Conservation (phyloP, 30 jellyfish, hydroid and myxozoan genomes). For the Catostylus mosaicus region DNA sequence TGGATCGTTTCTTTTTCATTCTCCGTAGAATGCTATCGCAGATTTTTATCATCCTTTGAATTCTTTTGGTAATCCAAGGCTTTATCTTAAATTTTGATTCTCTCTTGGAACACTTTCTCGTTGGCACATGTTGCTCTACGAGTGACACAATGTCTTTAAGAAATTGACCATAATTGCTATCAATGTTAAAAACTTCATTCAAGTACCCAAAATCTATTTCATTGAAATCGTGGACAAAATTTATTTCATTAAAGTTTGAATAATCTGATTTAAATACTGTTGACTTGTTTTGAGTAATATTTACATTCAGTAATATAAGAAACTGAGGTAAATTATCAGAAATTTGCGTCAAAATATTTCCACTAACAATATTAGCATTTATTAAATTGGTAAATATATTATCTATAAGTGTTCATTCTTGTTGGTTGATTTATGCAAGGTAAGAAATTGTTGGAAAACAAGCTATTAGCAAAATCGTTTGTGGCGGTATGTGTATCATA, state of each 20-base stretch:
- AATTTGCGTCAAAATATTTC: constrained; percentile 10
- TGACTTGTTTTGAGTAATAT: background rate
- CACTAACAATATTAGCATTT: constrained; percentile 17
- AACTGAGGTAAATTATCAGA: constrained; percentile 14
- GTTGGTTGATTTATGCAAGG: constrained; percentile 40
- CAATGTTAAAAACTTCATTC: background rate
- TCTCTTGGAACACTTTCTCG: too few species aligned
- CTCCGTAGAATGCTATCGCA: too few species aligned
- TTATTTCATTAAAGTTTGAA: too few species aligned
- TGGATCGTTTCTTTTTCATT: too few species aligned
- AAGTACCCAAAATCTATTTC: too few species aligned
- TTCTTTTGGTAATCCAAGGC: background rate
- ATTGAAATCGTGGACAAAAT: too few species aligned
- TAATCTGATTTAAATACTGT: too few species aligned
- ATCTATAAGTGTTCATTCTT: constrained; percentile 35
- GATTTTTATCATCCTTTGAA: too few species aligned
- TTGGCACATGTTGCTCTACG: constrained; percentile 25
- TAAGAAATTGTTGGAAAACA: constrained; percentile 29
- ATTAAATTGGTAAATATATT: constrained; percentile 28
- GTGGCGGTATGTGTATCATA: constrained; percentile 34
- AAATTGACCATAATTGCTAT: background rate
- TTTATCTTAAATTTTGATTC: too few species aligned
- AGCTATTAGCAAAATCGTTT: constrained; percentile 21
- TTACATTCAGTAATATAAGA: background rate
- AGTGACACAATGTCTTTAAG: background rate